Evolutionary conservation across 2,113 vertebrate species (phyloP), one percentile per base, ranked within the genome.

Genomic region (Sebastes schlegelii): DNA sequence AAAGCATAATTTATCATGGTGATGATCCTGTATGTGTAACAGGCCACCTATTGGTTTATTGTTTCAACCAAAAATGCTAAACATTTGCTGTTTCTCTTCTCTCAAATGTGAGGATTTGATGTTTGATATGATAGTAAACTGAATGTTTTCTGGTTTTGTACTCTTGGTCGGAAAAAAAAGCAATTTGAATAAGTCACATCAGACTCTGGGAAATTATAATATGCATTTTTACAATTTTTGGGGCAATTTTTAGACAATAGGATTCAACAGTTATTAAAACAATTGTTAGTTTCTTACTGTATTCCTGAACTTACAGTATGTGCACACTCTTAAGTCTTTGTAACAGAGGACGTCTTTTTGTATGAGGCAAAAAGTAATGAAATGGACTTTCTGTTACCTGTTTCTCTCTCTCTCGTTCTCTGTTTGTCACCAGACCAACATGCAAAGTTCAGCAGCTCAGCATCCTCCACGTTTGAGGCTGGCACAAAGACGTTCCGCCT

Each of bases 381-480:
- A 23, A 43, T 26, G 6, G 4, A 5, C 7, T 57, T 2, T 48
- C 2, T 51, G 16, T 70, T 1, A 68, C 1, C 9, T 40, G 5
- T 65, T 43, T 67, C 8, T 55, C 9, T 45, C 21, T n/a, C 16
- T 1, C 0, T 55, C 9, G 40, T n/a, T n/a, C 16, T 1, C 0
- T 26, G 12, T 68, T 19, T 51, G 73, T 54, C 84, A 80, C 21
- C 12, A 96, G 96, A 52, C 73, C 90, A 40, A 34, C 95, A 96
- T 16, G 71, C 1, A 0, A 71, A 3, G 57, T 96, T 95, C 80
- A 79, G 94, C 55, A 89, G 93, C 0, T 60, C 23, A 0, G 70
- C 84, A 34, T 96, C 95, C 3, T 93, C 93, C 79, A 96, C 92
- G 21, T 96, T 93, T 86, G 77, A 4, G 82, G 85, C 88, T 16